A percentile compares a stretch with the other conserved stretches of the same genome.
Evolutionary conservation across 2,888 invertebrate species (phyloP).

Genomic region (Brenthis daphne): DNA sequence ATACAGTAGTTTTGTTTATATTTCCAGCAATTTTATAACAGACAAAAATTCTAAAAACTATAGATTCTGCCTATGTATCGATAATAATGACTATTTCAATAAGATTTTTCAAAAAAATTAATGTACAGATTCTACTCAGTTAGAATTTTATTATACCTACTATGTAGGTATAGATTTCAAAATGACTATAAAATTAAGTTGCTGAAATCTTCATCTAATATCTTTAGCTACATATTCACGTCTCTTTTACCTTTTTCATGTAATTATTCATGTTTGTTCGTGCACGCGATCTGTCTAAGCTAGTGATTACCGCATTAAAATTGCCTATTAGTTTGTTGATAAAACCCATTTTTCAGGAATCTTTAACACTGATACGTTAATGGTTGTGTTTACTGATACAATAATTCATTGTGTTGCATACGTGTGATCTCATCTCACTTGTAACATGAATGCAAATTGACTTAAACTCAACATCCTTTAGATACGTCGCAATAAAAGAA

Average conservation of each 20-base stretch:
- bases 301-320: constrained; percentile 16
- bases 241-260: neutral
- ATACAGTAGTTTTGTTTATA: too few species aligned
- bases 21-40: too few species aligned
- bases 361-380: constrained; percentile 31
- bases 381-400: constrained; percentile 41
- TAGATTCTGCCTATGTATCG: too few species aligned
- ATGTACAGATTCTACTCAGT: too few species aligned
- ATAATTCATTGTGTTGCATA: constrained; percentile 38
- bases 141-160: too few species aligned
- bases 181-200: too few species aligned
- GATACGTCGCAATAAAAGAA: constrained; percentile 21
- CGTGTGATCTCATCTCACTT: constrained; percentile 58
- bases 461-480: constrained; percentile 50
- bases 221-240: too few species aligned
- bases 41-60: too few species aligned
- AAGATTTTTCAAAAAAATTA: too few species aligned
- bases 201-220: too few species aligned
- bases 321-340: constrained; percentile 24
- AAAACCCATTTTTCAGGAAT: constrained; percentile 26
- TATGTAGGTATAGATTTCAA: too few species aligned
- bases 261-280: neutral
- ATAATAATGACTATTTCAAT: too few species aligned
- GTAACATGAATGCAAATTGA: constrained; percentile 60
- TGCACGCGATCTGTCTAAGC: neutral